These are phyloP conservation scores for Dascillus cervinus DNA, from an alignment of 2,888 invertebrate genomes.

Conservation along the genomic window DNA sequence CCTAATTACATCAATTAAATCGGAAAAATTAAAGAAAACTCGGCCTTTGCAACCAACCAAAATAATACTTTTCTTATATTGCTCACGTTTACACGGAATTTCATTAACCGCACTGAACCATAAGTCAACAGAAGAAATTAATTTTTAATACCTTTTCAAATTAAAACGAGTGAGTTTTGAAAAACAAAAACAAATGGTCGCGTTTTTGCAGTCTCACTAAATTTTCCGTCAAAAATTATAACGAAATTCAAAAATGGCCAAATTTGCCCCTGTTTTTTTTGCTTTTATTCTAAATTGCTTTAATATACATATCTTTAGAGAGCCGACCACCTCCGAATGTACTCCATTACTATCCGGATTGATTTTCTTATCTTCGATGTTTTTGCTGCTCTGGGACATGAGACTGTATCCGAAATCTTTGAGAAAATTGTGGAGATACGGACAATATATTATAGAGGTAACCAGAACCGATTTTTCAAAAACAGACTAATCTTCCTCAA, in stretches of 20 bases:
- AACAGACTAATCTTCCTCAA: conserved; percentile 20
- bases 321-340: conserved; percentile 21
- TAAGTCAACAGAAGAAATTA: too few relatives aligned
- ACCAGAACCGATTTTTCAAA: neutral
- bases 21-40: too few relatives aligned
- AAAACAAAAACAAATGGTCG: too few relatives aligned
- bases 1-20: too few relatives aligned
- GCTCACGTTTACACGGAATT: too few relatives aligned
- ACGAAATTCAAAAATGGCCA: conserved; percentile 35
- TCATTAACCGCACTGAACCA: too few relatives aligned
- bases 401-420: conserved; percentile 31
- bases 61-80: too few relatives aligned
- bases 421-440: conserved; percentile 21
- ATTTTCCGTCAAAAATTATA: too few relatives aligned
- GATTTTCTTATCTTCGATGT: conserved; percentile 30
- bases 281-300: conserved; percentile 29
- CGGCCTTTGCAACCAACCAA: too few relatives aligned
- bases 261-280: conserved; percentile 27
- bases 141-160: too few relatives aligned
- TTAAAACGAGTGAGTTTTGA: too few relatives aligned
- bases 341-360: conserved; percentile 32
- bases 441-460: conserved; percentile 10
- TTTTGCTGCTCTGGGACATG: conserved; percentile 32
- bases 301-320: conserved; percentile 31
- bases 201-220: too few relatives aligned